A percentile compares a stretch with the other conserved stretches of the same genome.
phyloP scores from a whole-genome alignment of 2,797 vertebrate genomes.

The Hyperoplus immaculatus region DNA sequence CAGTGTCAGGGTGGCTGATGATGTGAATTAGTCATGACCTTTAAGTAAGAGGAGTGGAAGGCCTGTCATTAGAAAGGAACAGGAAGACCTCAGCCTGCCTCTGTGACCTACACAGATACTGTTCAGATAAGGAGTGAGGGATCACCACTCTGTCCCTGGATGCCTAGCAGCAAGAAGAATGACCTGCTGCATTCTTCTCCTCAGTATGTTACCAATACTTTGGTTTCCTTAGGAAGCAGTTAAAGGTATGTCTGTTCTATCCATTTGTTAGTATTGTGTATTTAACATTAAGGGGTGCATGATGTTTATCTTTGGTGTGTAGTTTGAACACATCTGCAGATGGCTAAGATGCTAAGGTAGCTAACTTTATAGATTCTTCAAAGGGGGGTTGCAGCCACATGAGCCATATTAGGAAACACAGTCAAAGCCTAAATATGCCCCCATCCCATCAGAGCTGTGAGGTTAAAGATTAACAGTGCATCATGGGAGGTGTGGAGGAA shows the following conservation, averaged over 20 bases:
- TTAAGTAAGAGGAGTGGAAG: slow-evolving; percentile 64
- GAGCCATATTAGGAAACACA: too few species aligned
- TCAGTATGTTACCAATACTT: neutral
- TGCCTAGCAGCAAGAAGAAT: slow-evolving; percentile 24
- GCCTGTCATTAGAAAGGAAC: slow-evolving; percentile 72
- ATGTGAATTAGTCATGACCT: slow-evolving; percentile 74
- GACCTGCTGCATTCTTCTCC: slow-evolving; percentile 30
- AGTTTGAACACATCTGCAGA: slow-evolving; percentile 1
- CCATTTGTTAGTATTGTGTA: neutral
- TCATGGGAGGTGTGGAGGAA: neutral
- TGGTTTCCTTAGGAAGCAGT: neutral
- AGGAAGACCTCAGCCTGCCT: slow-evolving; percentile 71
- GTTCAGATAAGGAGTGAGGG: slow-evolving; percentile 72
- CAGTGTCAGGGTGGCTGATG: slow-evolving; percentile 60
- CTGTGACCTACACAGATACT: slow-evolving; percentile 65
- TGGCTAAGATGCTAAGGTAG: neutral
- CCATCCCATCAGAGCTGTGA: too few species aligned
- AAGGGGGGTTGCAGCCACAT: too few species aligned
- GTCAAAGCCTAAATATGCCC: too few species aligned
- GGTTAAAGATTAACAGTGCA: too few species aligned
- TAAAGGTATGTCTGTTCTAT: neutral
- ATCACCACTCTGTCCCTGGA: slow-evolving; percentile 56
- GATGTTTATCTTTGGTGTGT: neutral
- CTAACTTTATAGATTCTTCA: too few species aligned
- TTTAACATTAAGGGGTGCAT: neutral